Conservation (phyloP, 2,797 vertebrate genomes). For the Acridotheres tristis region DNA sequence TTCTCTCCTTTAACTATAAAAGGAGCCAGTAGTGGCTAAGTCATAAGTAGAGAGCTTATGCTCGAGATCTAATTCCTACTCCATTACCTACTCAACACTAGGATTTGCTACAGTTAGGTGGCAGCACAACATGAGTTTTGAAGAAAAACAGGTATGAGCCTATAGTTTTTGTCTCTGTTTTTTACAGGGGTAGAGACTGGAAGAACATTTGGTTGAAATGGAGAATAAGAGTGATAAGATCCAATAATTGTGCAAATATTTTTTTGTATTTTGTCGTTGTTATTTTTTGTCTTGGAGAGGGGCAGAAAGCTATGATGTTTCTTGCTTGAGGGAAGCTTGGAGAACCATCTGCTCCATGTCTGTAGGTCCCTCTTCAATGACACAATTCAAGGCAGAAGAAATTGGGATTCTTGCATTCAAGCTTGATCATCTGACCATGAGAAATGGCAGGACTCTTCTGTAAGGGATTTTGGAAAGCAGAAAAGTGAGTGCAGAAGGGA, state of each 20-base stretch:
- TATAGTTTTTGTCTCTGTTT: neutral
- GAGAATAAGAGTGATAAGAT: neutral
- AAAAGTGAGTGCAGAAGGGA: neutral
- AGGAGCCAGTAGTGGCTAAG: neutral
- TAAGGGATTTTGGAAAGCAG: neutral
- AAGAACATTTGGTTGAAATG: neutral
- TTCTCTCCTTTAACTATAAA: neutral
- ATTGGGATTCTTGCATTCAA: neutral
- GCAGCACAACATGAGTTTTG: neutral
- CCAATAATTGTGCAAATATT: neutral
- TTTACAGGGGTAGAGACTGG: neutral
- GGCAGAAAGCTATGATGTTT: neutral
- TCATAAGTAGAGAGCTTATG: neutral
- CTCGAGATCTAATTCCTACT: neutral
- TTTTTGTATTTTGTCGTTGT: neutral
- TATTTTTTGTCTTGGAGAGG: accelerated
- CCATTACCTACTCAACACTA: accelerated
- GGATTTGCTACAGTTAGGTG: neutral
- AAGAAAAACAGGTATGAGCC: neutral
- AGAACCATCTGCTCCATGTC: neutral
- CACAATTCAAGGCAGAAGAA: neutral
- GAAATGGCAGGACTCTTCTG: neutral
- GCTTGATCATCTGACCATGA: neutral
- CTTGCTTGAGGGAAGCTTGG: neutral
- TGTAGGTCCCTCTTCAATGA: neutral